Conservation (phyloP, 30 jellyfish, hydroid and myxozoan genomes). For the Aurelia sp. region DNA sequence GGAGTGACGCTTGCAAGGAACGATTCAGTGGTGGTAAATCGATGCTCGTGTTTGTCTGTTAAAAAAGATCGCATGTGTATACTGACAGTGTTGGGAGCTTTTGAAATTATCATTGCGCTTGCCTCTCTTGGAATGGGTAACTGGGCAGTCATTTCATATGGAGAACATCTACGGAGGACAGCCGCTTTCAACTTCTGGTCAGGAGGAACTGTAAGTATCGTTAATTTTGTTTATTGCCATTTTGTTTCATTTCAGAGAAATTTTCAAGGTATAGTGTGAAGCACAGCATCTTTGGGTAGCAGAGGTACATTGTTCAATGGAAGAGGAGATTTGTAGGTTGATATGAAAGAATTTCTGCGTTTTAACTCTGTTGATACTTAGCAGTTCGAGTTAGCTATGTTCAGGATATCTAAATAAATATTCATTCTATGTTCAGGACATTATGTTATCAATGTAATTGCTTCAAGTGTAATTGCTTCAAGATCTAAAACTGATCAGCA, state of each 20-base stretch:
- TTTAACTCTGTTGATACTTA: no score
- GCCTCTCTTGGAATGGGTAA: conserved; percentile 62
- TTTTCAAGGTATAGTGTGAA: background rate
- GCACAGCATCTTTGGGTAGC: no score
- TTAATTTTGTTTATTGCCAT: background rate
- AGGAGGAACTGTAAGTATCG: conserved; percentile 58
- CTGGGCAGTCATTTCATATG: conserved; percentile 67
- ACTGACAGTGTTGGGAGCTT: conserved; percentile 55
- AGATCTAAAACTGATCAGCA: no score
- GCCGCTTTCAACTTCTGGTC: conserved; percentile 73
- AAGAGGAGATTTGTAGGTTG: no score
- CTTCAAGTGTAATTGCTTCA: no score
- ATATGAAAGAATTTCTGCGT: no score
- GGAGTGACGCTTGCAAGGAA: conserved; percentile 14
- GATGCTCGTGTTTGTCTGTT: conserved; percentile 48
- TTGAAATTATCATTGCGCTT: conserved; percentile 45
- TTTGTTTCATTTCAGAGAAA: background rate
- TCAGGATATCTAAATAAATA: no score
- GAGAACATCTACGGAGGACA: conserved; percentile 65
- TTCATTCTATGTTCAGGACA: no score
- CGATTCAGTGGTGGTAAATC: background rate
- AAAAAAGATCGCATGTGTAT: conserved; percentile 65
- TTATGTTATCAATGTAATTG: no score
- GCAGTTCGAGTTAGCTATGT: no score
- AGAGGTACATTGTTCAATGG: no score